Conservation (phyloP, 2,113 vertebrate genomes). For the Noctilio leporinus region DNA sequence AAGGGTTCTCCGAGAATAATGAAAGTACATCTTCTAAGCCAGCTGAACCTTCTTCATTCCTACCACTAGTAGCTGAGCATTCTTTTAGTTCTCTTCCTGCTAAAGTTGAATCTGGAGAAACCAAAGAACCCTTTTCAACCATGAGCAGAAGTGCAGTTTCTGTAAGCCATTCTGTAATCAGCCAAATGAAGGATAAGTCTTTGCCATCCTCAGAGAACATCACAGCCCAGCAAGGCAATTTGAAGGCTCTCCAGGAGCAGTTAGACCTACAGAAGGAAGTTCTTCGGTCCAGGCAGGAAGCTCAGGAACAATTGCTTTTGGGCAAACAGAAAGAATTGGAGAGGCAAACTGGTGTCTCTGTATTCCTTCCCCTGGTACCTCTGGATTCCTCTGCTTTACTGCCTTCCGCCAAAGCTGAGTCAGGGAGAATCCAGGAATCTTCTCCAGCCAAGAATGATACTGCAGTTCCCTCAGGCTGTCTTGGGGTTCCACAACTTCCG, state of each 20-base stretch:
- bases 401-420: background rate
- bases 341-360: conserved; percentile 31
- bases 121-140: conserved; percentile 9
- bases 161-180: background rate
- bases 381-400: background rate
- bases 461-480: background rate
- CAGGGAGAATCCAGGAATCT: conserved; percentile 2
- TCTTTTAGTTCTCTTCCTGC: conserved; percentile 42
- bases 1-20: conserved; percentile 15
- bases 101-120: conserved; percentile 21
- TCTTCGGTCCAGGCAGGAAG: conserved; percentile 75
- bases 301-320: conserved; percentile 75
- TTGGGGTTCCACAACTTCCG: background rate
- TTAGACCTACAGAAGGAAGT: conserved; percentile 76
- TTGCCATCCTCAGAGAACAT: conserved; percentile 62
- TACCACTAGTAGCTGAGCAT: conserved; percentile 27
- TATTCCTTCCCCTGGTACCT: background rate
- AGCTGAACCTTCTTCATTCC: background rate
- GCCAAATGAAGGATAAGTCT: background rate
- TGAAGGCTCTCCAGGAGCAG: conserved; percentile 77
- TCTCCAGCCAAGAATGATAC: background rate
- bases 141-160: background rate
- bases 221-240: conserved; percentile 71
- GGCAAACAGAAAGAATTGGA: conserved; percentile 75
- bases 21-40: conserved; percentile 32